Conservation (phyloP, 2,888 invertebrate genomes). For the Epirrhoe alternata region DNA sequence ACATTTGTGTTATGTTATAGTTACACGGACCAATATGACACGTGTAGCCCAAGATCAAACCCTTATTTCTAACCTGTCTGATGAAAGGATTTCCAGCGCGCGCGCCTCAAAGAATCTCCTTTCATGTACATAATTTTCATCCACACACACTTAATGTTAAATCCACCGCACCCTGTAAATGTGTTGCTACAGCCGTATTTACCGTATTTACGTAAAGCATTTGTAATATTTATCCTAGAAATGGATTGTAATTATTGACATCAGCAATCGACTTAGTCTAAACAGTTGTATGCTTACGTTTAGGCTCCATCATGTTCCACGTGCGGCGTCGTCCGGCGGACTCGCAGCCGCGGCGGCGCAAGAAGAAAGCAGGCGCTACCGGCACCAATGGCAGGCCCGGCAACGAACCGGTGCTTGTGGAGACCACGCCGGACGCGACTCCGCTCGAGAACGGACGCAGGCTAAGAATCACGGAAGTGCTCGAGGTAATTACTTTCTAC, state of each 20-base stretch:
- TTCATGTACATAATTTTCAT: too few relatives aligned
- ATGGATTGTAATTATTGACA: not conserved
- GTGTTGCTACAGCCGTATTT: not conserved
- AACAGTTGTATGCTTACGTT: slow-evolving; percentile 38
- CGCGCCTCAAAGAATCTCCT: too few relatives aligned
- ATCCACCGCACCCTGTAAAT: not conserved
- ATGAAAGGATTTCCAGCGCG: too few relatives aligned
- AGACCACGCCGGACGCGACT: slow-evolving; percentile 92
- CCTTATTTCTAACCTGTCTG: too few relatives aligned
- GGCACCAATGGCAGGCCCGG: slow-evolving; percentile 84
- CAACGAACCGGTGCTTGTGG: slow-evolving; percentile 88
- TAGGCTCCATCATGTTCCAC: slow-evolving; percentile 99
- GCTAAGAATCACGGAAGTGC: slow-evolving; percentile 86
- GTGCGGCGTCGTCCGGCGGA: slow-evolving; percentile 96
- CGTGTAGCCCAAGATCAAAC: too few relatives aligned
- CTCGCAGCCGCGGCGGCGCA: slow-evolving; percentile 94
- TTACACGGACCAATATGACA: not conserved
- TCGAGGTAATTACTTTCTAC: slow-evolving; percentile 81
- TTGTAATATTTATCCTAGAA: not conserved
- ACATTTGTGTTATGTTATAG: not conserved
- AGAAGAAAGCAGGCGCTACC: slow-evolving; percentile 89
- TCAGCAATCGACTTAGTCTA: not conserved
- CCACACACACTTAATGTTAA: too few relatives aligned
- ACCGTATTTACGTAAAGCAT: not conserved
- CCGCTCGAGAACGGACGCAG: slow-evolving; percentile 87